Base-by-base conservation (phyloP, 2,797 vertebrate genomes). In the Galago senegalensis region DNA sequence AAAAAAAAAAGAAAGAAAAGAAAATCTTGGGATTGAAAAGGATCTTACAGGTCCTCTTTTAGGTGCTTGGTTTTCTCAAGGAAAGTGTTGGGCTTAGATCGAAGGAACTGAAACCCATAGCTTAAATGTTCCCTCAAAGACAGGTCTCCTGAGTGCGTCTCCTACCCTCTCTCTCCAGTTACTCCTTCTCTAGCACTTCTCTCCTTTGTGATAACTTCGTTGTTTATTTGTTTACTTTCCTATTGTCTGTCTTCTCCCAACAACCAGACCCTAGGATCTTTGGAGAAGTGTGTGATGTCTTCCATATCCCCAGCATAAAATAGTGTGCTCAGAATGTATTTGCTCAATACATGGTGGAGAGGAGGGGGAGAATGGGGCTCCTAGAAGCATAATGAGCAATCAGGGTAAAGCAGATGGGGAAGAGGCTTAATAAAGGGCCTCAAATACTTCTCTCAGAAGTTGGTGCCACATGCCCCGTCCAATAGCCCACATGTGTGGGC, bases 381-480 rank as follows among this genome's bases (percentile, higher is more conserved):
- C 9, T 7, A 8, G 27, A 23, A 40, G n/a, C 16, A 29, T 58
- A 43, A 53, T 37, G 87, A 58, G 29, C 29, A 69, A n/a, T 58
- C 23, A 31, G 53, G 7, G 67, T 70, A 40, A 49, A 63, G 58
- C 5, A 16, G 31, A 7, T 4, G 40, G 60, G 43, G n/a, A 56
- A 18, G 25, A 9, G 27, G 16, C 23, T 20, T 63, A 10, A 12
- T 17, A 14, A 16, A 40, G 40, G 16, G 13, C 56, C 56, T 16
- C 3, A 18, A 40, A 12, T 27, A 5, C 21, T 10, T 49, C 60
- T 84, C 18, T 76, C 69, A 82, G 89, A n/a, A 70, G 53, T 25
- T 34, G n/a, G 61, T 1, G 18, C 29, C 20, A 4, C 0, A 0
- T 13, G 63, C 49, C 6, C 23, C 20, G 43, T 20, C 43, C 60